Base-by-base conservation (phyloP, 1,140 invertebrate species). In the Ceratoteleas bidentatus region DNA sequence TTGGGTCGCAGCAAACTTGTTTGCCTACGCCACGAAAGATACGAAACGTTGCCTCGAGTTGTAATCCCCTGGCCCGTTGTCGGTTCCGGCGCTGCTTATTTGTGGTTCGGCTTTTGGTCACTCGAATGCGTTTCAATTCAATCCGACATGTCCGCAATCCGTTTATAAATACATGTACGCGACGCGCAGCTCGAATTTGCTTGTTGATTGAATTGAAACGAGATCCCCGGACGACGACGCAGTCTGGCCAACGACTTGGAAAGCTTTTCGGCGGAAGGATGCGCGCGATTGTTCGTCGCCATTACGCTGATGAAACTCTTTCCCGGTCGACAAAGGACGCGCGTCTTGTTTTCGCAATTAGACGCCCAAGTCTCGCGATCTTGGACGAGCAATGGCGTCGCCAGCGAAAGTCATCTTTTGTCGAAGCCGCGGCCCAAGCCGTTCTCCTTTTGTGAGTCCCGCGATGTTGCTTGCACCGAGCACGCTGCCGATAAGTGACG, bases 41-140 rank as follows among this genome's bases (percentile, higher is more conserved):
- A 0, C 50, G 50, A 24, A 52, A 24, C 24, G 40, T 16, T 52
- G 50, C 16, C 8, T 52, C 7, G 16, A 52, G 33, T 62, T 40
- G 34, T 72, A 72, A 54, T 54, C 15, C 5, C 14, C 34, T 14
- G 40, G 13, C n/a, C 24, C 24, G 38, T 9, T 50, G 43, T 45
- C 13, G 11, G 24, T 45, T 64, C 32, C 24, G 57, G n/a, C 50
- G 70, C 60, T 74, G 61, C 72, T 74, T 74, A 24, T 58, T 53
- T 66, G 36, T 66, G 72, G 56, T 75, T 40, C 50, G 38, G 72
- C 72, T 75, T 74, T 66, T 61, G 36, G 62, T 24, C 49, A 66
- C 47, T 45, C 47, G 60, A 49, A 57, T 9, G 15, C 43, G 32
- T 57, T 54, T 74, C 70, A 49, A 66, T 60, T 57, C 65, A 50